Base-by-base conservation (phyloP, 2,888 invertebrate species). In the Molorchus minor region DNA sequence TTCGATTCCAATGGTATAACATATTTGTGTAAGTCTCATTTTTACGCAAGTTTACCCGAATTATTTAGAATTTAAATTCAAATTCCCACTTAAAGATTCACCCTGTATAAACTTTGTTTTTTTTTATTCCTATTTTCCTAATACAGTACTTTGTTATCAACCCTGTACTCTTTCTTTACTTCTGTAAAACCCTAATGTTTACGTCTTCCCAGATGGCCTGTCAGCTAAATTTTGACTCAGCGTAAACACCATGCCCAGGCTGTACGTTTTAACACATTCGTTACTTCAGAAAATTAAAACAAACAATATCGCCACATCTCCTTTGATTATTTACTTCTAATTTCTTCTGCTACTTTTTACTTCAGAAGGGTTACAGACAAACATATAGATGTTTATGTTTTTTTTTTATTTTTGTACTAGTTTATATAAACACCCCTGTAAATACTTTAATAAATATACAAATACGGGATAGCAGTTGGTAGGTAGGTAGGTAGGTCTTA, bases 301-400 rank as follows among this genome's bases (percentile, higher is more conserved):
- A 47, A 47, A 47, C 47, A 47, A 7, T 20, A 10, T 15, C 2
- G 46, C 19, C 29, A 10, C 3, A 12, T n/a, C 35, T 36, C 36
- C 47, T 20, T 19, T 17, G 47, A 35, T 20, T 47, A 47, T 47
- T 47, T 47, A 47, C n/a, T 15, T 4, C 8, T 35, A 25, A 5
- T 15, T 47, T 35, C 15, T 46, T 47, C 19, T 35, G 17, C 20
- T 36, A 17, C 35, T 19, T 47, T 36, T 3, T 8, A 2, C 12
- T 35, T 12, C 13, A 19, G 30, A 12, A 19, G 21, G 19, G 30
- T 47, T 21, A 36, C 30, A 35, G 36, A 19, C 15, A 36, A 47
- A 47, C 35, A 47, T 15, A 35, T 47, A 4, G 25, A 21, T 47
- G 47, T 41, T 41, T 47, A 36, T 30, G 25, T 25, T 8, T 25